phyloP scores from a whole-genome alignment of 2,888 invertebrate species.

The Junonia oenone region DNA sequence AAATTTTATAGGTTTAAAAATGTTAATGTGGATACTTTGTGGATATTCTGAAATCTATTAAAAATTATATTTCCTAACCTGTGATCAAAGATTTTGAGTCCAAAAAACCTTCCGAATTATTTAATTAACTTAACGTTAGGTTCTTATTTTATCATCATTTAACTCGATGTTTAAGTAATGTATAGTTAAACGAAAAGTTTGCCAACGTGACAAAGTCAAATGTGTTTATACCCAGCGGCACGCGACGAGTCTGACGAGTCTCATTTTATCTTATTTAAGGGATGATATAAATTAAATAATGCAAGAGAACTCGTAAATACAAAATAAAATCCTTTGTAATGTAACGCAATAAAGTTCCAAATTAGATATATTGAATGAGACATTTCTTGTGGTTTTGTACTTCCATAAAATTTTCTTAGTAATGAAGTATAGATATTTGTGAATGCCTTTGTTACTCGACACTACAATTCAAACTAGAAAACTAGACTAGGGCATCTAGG shows the following conservation, averaged over 20 bases:
- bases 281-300: not conserved
- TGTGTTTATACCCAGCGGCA: not conserved
- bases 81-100: too few relatives aligned
- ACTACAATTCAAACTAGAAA: not conserved
- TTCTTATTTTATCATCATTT: too few relatives aligned
- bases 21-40: too few relatives aligned
- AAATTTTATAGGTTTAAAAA: too few relatives aligned
- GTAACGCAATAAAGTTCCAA: not conserved
- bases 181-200: not conserved
- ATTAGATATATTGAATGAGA: not conserved
- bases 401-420: not conserved
- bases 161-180: not conserved
- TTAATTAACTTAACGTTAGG: too few relatives aligned
- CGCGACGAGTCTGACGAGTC: not conserved
- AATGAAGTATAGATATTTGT: not conserved
- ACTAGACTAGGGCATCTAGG: not conserved
- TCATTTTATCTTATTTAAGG: not conserved
- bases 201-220: not conserved
- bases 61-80: too few relatives aligned
- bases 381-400: not conserved
- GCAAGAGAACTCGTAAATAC: not conserved
- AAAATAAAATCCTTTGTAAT: not conserved
- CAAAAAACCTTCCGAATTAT: too few relatives aligned
- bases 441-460: not conserved
- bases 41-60: too few relatives aligned